Conservation (phyloP, 2,113 vertebrate genomes). For the Prunella fulvescens region DNA sequence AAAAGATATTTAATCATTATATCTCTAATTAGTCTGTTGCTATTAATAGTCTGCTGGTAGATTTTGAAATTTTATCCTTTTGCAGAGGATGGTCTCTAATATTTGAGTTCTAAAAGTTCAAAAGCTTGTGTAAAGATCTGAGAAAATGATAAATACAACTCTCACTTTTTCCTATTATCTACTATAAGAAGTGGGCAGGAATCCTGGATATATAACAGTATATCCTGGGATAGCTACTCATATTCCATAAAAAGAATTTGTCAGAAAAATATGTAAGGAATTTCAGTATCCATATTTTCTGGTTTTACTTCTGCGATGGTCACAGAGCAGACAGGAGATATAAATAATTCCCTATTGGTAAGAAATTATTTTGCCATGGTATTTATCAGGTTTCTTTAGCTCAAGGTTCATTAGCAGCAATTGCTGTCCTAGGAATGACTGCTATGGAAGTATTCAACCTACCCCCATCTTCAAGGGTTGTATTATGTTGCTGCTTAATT, state of each 20-base stretch:
- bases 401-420: not conserved
- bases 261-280: not conserved
- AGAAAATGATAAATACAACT: not conserved
- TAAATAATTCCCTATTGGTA: not conserved
- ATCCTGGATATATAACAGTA: not conserved
- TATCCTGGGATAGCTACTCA: not conserved
- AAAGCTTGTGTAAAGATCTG: not conserved
- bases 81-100: not conserved
- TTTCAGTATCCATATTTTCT: not conserved
- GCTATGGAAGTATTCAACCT: not conserved
- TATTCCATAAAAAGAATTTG: not conserved
- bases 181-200: not conserved
- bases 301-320: not conserved
- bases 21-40: not conserved
- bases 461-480: not conserved
- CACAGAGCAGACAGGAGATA: not conserved
- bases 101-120: not conserved
- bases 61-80: constrained; percentile 8
- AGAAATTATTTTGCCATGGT: not conserved
- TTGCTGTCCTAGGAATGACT: not conserved
- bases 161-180: not conserved
- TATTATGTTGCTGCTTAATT: not conserved
- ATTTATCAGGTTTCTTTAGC: not conserved
- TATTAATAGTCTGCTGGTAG: not conserved
- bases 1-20: not conserved